These are phyloP conservation scores for Archegozetes longisetosus DNA, from an alignment of 1,140 invertebrate species.

Conservation along the genomic window DNA sequence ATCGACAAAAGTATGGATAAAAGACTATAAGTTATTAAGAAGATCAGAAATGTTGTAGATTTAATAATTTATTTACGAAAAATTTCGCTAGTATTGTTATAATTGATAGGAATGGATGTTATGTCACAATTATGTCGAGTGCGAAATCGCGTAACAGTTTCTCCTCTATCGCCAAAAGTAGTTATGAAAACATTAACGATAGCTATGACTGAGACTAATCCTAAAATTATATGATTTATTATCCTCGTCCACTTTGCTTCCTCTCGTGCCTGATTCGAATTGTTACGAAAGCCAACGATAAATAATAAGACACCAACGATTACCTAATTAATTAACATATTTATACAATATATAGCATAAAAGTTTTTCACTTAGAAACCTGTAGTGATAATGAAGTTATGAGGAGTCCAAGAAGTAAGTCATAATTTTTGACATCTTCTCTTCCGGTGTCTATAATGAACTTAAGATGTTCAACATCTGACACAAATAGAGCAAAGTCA, in stretches of 20 bases:
- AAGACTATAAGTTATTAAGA: too few species aligned
- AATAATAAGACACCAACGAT: slow-evolving; percentile 4
- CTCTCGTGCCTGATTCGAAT: background rate
- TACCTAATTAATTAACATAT: background rate
- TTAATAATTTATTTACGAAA: too few species aligned
- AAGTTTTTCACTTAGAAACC: background rate
- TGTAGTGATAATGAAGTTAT: slow-evolving; percentile 3
- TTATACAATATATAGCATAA: background rate
- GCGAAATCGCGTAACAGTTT: background rate
- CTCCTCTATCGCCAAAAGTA: slow-evolving; percentile 3
- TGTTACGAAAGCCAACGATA: slow-evolving; percentile 9
- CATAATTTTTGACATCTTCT: slow-evolving; percentile 7
- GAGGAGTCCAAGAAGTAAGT: background rate
- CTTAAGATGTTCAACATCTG: slow-evolving; percentile 12
- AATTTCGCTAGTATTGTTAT: too few species aligned
- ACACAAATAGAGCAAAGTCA: slow-evolving; percentile 8
- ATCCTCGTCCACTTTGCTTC: background rate
- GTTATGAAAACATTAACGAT: slow-evolving; percentile 9
- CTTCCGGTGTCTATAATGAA: slow-evolving; percentile 3
- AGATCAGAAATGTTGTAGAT: too few species aligned
- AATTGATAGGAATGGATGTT: too few species aligned
- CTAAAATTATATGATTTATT: slow-evolving; percentile 4
- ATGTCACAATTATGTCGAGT: background rate
- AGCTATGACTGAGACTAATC: slow-evolving; percentile 5
- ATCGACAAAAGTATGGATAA: too few species aligned